These are phyloP conservation scores for Lysandra coridon DNA, from an alignment of 2,888 invertebrate species.

Conservation along the genomic window DNA sequence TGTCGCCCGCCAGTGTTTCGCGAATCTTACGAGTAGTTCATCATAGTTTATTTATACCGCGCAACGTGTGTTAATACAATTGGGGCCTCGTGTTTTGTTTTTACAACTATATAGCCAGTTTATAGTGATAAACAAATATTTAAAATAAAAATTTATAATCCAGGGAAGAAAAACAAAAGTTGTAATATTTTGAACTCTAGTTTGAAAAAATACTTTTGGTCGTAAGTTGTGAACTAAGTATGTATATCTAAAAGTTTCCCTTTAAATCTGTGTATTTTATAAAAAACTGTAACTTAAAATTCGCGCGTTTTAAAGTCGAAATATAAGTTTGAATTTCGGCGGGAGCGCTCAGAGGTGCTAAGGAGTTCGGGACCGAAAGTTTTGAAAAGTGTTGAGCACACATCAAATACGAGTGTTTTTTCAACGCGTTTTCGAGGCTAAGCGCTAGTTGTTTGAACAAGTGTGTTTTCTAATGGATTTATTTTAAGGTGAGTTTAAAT, in stretches of 20 bases:
- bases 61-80: slow-evolving; percentile 76
- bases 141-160: slow-evolving; percentile 45
- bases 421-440: slow-evolving; percentile 80
- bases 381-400: slow-evolving; percentile 75
- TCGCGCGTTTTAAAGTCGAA: slow-evolving; percentile 46
- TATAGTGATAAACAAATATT: slow-evolving; percentile 24
- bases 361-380: slow-evolving; percentile 69
- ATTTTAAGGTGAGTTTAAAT: slow-evolving; percentile 81
- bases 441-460: slow-evolving; percentile 81
- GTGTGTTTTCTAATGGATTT: slow-evolving; percentile 82
- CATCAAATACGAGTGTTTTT: slow-evolving; percentile 77
- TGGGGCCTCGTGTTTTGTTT: slow-evolving; percentile 69
- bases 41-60: slow-evolving; percentile 80
- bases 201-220: not conserved
- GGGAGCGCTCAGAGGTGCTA: slow-evolving; percentile 59
- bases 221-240: not conserved
- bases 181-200: not conserved
- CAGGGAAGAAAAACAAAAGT: slow-evolving; percentile 39
- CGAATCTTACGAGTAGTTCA: slow-evolving; percentile 77
- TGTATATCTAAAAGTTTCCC: not conserved
- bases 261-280: not conserved
- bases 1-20: slow-evolving; percentile 67
- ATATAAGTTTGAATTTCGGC: slow-evolving; percentile 59
- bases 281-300: slow-evolving; percentile 10
- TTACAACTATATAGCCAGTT: slow-evolving; percentile 51